These are phyloP conservation scores for Saturnia japonica DNA, from an alignment of 2,888 invertebrate genomes.

Conservation along the genomic window DNA sequence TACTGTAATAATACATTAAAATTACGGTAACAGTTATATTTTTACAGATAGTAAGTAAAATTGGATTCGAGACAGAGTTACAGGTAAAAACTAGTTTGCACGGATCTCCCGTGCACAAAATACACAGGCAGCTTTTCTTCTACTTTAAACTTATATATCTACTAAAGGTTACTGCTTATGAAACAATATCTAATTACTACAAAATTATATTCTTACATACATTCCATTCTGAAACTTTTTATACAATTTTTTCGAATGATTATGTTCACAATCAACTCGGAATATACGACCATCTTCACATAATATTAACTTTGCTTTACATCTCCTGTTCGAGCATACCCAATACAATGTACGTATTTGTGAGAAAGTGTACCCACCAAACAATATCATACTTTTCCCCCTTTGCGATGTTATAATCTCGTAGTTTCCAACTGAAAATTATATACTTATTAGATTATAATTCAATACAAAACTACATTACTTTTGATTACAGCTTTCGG, in stretches of 20 bases:
- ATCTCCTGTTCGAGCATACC: neutral
- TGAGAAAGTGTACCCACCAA: conserved; percentile 3
- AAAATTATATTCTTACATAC: neutral
- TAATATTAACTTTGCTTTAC: conserved; percentile 4
- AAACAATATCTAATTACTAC: neutral
- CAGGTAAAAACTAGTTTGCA: too few relatives aligned
- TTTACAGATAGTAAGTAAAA: too few relatives aligned
- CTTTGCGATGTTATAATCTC: neutral
- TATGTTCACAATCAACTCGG: neutral
- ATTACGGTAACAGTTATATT: too few relatives aligned
- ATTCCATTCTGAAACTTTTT: neutral
- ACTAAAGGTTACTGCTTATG: too few relatives aligned
- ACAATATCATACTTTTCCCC: conserved; percentile 7
- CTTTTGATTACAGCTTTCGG: too few relatives aligned
- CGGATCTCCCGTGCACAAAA: too few relatives aligned
- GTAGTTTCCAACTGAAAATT: neutral
- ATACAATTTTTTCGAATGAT: neutral
- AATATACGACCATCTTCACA: neutral
- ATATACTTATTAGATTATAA: too few relatives aligned
- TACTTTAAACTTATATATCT: too few relatives aligned
- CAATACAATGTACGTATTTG: neutral
- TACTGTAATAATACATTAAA: too few relatives aligned
- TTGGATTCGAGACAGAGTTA: too few relatives aligned
- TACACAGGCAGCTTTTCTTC: too few relatives aligned
- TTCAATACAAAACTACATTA: too few relatives aligned